phyloP scores from a whole-genome alignment of 2,113 vertebrate species.

The Sciurus niger region DNA sequence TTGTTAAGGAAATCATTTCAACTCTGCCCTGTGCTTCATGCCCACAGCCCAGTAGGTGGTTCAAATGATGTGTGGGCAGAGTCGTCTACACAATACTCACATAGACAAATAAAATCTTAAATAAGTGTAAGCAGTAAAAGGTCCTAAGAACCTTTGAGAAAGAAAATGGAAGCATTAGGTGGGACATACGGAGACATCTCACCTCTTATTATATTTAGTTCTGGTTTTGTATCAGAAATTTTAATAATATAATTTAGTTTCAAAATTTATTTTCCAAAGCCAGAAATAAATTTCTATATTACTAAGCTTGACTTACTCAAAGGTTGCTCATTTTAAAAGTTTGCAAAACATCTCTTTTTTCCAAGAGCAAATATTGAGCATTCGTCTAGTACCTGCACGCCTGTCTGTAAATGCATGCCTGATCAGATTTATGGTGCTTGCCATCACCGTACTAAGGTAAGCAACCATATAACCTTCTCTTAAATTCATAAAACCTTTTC shows the following conservation, averaged over 20 bases:
- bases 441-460: not conserved
- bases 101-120: constrained; percentile 54
- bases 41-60: constrained; percentile 73
- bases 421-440: not conserved
- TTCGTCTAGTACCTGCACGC: not conserved
- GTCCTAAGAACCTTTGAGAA: not conserved
- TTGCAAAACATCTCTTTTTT: not conserved
- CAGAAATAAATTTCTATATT: constrained; percentile 48
- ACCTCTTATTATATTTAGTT: constrained; percentile 20
- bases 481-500: not conserved
- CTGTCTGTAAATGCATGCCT: not conserved
- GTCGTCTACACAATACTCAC: not conserved
- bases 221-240: constrained; percentile 17
- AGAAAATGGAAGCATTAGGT: not conserved
- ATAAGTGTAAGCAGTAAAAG: constrained; percentile 50
- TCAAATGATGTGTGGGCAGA: constrained; percentile 51
- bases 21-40: constrained; percentile 73
- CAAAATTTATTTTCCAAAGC: constrained; percentile 48
- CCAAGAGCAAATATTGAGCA: not conserved
- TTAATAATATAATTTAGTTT: constrained; percentile 22
- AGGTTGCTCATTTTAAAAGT: not conserved
- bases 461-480: not conserved
- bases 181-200: not conserved
- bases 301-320: not conserved
- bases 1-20: constrained; percentile 79